Base-by-base conservation (phyloP, 2,797 vertebrate species). In the Cirrhinus mrigala region DNA sequence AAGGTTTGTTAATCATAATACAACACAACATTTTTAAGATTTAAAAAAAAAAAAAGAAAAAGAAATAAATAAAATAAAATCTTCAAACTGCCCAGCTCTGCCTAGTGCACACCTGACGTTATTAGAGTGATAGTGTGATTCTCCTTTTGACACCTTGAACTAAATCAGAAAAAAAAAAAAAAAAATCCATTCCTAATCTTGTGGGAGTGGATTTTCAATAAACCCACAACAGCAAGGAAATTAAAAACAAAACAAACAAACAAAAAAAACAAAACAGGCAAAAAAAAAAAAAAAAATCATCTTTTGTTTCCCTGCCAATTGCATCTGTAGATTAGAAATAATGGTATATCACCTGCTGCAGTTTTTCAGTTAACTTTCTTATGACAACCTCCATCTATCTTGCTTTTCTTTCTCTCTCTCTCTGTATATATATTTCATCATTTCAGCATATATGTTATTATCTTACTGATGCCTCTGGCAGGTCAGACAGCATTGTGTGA, bases 271-370 rank as follows among this genome's bases (percentile, higher is more conserved):
- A n/a, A 22, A 11, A n/a, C 18, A 27, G n/a, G n/a, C n/a, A n/a
- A n/a, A n/a, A n/a, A 48, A 68, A 60, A 64, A 54, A 37, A 20
- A 8, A 24, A 70, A 64, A 18, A 22, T 81, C 24, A 48, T 81
- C 9, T 82, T 54, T 33, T 44, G 68, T 82, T 82, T 78, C 66
- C 66, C 70, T 78, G 79, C 29, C 46, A 82, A 73, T 70, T 73
- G 70, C 18, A 81, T 84, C 69, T 54, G 56, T 22, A 76, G 22
- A 86, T 56, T 54, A 66, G 10, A 84, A 70, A 71, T 80, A 81
- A 74, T 71, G 77, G 77, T 33, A 68, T 33, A 79, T 81, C 46
- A 66, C 9, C 29, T 62, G 50, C 77, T 60, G 48, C 60, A 62
- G 54, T 74, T 37, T 79, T 74, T 29, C 60, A 64, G n/a, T 64